Percentiles rank a stretch among this genome's conserved stretches.
These are phyloP conservation scores for Campylomormyrus numenius DNA, from an alignment of 2,113 vertebrate species.

Conservation along the genomic window DNA sequence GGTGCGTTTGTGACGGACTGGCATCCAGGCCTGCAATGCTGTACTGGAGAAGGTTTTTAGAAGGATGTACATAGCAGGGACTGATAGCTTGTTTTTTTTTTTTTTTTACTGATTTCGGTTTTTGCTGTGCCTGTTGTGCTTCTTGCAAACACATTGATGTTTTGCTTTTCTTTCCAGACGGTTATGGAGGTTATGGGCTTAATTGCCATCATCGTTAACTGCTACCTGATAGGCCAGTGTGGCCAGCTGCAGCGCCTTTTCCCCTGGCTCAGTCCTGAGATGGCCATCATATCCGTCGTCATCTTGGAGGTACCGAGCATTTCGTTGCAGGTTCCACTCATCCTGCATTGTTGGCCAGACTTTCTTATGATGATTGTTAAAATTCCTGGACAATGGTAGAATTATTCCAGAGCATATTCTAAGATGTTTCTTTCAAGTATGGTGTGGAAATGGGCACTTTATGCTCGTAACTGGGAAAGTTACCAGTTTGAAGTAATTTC, in stretches of 20 bases:
- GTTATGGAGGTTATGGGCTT: slow-evolving; percentile 94
- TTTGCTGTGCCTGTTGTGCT: neutral
- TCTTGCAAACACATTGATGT: neutral
- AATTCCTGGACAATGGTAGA: neutral
- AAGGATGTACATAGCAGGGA: neutral
- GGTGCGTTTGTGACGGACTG: neutral
- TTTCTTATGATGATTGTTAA: neutral
- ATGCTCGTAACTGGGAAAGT: neutral
- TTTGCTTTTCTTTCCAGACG: slow-evolving; percentile 58
- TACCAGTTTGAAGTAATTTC: neutral
- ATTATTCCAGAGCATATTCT: neutral
- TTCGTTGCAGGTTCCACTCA: neutral
- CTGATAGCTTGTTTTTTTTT: neutral
- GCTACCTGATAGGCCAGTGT: slow-evolving; percentile 95
- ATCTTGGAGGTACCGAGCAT: slow-evolving; percentile 79
- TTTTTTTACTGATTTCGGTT: neutral
- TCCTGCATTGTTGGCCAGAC: neutral
- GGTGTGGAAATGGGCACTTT: neutral
- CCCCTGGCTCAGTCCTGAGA: slow-evolving; percentile 91
- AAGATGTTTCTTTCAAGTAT: neutral
- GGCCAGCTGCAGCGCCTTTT: slow-evolving; percentile 92
- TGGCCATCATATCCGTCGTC: slow-evolving; percentile 90
- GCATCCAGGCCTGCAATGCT: neutral
- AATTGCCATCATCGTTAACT: slow-evolving; percentile 91
- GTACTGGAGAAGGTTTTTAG: neutral